Evolutionary conservation across 92 coral and sea anemone genomes (phyloP).

Genomic region (Isaurus tuberculatus): DNA sequence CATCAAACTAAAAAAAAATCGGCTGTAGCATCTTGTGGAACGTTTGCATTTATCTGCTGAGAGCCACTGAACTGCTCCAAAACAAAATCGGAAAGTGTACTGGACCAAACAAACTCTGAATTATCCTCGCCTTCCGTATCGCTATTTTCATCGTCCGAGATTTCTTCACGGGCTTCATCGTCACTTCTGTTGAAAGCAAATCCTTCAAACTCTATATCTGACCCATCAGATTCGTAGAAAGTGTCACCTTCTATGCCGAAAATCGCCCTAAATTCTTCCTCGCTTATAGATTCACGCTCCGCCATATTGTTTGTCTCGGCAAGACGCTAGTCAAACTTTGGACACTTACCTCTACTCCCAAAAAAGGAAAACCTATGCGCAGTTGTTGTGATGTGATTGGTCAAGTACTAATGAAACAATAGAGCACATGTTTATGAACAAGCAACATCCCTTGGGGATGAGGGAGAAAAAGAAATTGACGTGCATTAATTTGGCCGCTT

Average conservation of each 20-base stretch:
- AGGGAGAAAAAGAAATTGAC: slow-evolving; percentile 11
- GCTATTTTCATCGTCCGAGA: neutral
- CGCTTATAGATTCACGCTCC: slow-evolving; percentile 3
- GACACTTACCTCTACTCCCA: neutral
- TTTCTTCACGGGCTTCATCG: neutral
- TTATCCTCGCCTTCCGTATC: slow-evolving; percentile 13
- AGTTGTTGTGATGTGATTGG: slow-evolving; percentile 16
- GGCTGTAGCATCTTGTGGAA: slow-evolving; percentile 12
- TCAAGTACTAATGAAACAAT: neutral
- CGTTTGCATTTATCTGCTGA: slow-evolving; percentile 1
- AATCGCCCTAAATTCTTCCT: neutral
- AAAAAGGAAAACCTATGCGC: slow-evolving; percentile 9
- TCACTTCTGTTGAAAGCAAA: neutral
- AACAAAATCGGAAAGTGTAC: neutral
- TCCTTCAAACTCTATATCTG: slow-evolving; percentile 33
- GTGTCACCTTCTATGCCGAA: slow-evolving; percentile 22
- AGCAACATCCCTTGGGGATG: slow-evolving; percentile 2
- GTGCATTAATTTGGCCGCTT: slow-evolving; percentile 1
- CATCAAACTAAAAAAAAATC: slow-evolving; percentile 16
- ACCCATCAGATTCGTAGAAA: slow-evolving; percentile 18
- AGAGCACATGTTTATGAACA: slow-evolving; percentile 34
- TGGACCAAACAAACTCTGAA: slow-evolving; percentile 12
- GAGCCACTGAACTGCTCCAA: slow-evolving; percentile 18
- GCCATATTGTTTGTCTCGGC: neutral
- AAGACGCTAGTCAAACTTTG: neutral